phyloP scores from a whole-genome alignment of 2,888 invertebrate genomes.

The Agrotis clavis region DNA sequence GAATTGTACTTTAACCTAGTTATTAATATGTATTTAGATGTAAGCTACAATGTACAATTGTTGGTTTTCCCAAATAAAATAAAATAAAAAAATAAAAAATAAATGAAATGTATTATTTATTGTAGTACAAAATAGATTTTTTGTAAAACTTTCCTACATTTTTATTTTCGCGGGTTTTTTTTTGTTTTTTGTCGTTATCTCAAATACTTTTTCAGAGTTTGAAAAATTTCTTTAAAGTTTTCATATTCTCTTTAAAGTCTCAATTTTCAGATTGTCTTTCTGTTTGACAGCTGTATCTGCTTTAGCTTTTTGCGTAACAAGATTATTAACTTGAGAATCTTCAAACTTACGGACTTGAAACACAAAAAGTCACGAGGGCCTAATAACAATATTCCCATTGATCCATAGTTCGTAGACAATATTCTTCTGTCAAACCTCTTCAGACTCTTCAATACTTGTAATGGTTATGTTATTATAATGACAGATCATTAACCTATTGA shows the following conservation, averaged over 20 bases:
- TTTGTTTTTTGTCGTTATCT: not conserved
- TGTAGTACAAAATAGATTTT: too few relatives aligned
- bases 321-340: too few relatives aligned
- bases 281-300: not conserved
- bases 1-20: too few relatives aligned
- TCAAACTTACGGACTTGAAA: too few relatives aligned
- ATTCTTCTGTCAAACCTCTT: not conserved
- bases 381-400: not conserved
- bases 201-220: not conserved
- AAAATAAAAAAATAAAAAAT: too few relatives aligned
- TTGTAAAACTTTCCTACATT: too few relatives aligned
- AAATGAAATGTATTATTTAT: too few relatives aligned
- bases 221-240: not conserved
- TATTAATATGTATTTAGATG: too few relatives aligned
- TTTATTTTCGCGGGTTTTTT: not conserved
- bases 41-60: too few relatives aligned
- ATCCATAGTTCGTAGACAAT: not conserved
- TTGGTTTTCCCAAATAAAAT: too few relatives aligned
- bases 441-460: slow-evolving; percentile 17
- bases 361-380: not conserved
- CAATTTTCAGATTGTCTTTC: not conserved
- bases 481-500: slow-evolving; percentile 42
- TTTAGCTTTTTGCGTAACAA: not conserved
- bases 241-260: not conserved
- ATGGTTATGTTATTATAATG: slow-evolving; percentile 35